Percentiles rank a stretch among this genome's conserved stretches.
Conservation (phyloP, 30 jellyfish, hydroid and myxozoan species). For the Haliclystus octoradiatus region DNA sequence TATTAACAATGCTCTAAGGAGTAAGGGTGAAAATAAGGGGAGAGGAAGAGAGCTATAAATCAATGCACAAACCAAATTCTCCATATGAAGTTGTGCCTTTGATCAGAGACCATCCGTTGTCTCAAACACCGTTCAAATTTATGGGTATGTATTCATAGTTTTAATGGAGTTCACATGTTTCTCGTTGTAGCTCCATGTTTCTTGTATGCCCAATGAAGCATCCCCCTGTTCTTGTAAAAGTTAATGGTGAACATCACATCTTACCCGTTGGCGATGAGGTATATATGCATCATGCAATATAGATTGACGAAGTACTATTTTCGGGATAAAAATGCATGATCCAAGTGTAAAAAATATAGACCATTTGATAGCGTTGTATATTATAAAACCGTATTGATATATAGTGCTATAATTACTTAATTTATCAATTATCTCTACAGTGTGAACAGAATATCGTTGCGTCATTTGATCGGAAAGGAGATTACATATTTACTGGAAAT, state of each 20-base stretch:
- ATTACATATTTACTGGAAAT: constrained; percentile 75
- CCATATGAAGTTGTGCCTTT: too few relatives aligned
- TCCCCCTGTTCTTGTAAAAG: constrained; percentile 92
- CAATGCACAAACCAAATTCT: too few relatives aligned
- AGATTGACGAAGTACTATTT: background rate
- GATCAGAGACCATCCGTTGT: too few relatives aligned
- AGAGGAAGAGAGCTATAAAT: too few relatives aligned
- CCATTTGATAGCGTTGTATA: too few relatives aligned
- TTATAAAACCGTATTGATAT: too few relatives aligned
- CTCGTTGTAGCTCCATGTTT: constrained; percentile 40
- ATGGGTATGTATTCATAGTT: background rate
- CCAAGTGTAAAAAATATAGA: background rate
- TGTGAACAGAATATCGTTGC: constrained; percentile 95
- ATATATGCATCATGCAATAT: background rate
- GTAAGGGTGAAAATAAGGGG: too few relatives aligned
- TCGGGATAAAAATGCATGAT: background rate
- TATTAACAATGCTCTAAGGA: too few relatives aligned
- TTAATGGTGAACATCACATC: constrained; percentile 76
- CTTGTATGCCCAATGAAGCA: constrained; percentile 95
- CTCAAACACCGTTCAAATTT: too few relatives aligned
- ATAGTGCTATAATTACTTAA: background rate
- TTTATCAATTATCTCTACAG: constrained; percentile 21
- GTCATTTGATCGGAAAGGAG: constrained; percentile 88
- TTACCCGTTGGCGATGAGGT: constrained; percentile 97
- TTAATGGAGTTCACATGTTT: background rate